Evolutionary conservation across 2,113 vertebrate genomes (phyloP).

Genomic region (Ginglymostoma cirratum): DNA sequence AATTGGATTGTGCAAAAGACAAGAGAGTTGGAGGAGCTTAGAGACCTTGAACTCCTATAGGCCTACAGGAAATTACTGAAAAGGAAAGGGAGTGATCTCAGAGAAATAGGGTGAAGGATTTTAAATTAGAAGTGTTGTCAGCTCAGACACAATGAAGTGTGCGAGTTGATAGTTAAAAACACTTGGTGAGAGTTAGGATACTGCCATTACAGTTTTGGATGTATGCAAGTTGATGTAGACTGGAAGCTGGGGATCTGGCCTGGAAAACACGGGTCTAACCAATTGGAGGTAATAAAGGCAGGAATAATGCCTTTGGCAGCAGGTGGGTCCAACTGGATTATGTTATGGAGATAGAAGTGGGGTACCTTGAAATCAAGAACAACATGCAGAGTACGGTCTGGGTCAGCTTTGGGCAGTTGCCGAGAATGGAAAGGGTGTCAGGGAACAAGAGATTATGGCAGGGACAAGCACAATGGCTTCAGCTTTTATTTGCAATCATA

Average conservation of each 20-base stretch:
- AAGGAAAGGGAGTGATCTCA: neutral
- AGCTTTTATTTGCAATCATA: neutral
- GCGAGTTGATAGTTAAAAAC: neutral
- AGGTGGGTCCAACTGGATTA: neutral
- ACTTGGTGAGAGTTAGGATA: neutral
- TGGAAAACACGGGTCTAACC: constrained; percentile 45
- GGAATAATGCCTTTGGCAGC: neutral
- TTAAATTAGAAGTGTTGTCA: neutral
- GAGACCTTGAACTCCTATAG: neutral
- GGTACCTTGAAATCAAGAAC: neutral
- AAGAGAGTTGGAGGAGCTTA: neutral
- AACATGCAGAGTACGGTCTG: neutral
- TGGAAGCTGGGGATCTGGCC: constrained; percentile 47
- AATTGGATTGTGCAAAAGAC: neutral
- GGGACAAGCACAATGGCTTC: neutral
- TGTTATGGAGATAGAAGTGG: neutral
- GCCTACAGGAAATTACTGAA: neutral
- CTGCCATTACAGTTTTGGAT: neutral
- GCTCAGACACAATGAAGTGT: neutral
- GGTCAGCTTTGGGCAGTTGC: neutral
- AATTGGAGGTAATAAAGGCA: neutral
- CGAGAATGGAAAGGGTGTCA: neutral
- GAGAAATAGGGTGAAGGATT: neutral
- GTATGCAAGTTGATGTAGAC: neutral
- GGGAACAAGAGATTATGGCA: neutral